Conservation (phyloP, 2,888 invertebrate genomes). For the Baronia brevicornis region DNA sequence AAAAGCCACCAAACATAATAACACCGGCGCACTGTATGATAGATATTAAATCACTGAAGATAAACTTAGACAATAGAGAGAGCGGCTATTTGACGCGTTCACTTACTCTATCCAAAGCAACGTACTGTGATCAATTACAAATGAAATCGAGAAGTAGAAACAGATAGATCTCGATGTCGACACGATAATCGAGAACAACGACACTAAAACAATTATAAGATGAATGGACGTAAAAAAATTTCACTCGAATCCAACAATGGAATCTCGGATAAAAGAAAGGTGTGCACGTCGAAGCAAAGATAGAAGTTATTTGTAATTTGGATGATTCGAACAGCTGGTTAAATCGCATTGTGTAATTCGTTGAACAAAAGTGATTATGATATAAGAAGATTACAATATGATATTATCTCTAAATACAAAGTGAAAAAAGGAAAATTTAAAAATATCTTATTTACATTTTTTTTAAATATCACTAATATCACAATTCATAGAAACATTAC, state of each 20-base stretch:
- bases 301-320: no score
- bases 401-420: no score
- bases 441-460: no score
- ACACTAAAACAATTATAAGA: conserved; percentile 28
- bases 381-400: no score
- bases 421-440: no score
- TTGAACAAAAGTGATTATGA: no score
- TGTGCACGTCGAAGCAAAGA: no score
- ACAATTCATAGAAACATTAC: no score
- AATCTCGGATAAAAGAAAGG: not conserved
- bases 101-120: no score
- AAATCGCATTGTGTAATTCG: no score
- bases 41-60: conserved; percentile 41
- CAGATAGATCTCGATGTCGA: conserved; percentile 23
- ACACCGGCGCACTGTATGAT: conserved; percentile 31
- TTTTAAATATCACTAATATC: no score
- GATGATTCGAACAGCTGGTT: no score
- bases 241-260: not conserved
- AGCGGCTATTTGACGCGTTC: conserved; percentile 32
- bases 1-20: conserved; percentile 40
- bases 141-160: conserved; percentile 40
- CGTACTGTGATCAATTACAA: conserved; percentile 46
- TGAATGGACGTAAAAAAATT: conserved; percentile 18
- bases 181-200: conserved; percentile 26
- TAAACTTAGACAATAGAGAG: conserved; percentile 58